phyloP scores from a whole-genome alignment of 2,797 vertebrate genomes.

The Takifugu rubripes region DNA sequence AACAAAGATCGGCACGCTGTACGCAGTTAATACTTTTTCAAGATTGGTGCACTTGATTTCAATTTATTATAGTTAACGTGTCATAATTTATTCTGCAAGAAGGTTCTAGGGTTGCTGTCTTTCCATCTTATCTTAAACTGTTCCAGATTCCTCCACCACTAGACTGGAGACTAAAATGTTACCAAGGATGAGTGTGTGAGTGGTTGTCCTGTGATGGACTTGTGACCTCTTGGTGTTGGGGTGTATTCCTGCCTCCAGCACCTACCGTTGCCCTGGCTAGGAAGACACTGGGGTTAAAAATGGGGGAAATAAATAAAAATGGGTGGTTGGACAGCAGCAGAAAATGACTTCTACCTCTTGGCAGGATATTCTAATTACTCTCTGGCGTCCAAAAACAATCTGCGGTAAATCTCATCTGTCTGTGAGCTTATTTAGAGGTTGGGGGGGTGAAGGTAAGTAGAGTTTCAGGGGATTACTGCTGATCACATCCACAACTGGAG shows the following conservation, averaged over 20 bases:
- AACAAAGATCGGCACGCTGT: not conserved
- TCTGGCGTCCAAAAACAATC: constrained; percentile 37
- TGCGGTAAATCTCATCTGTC: constrained; percentile 54
- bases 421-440: constrained; percentile 36
- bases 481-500: constrained; percentile 42
- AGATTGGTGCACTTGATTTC: not conserved
- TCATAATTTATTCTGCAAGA: constrained; percentile 5
- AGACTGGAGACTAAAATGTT: too few species aligned
- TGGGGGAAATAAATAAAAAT: not conserved
- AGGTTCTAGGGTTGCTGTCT: too few species aligned
- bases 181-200: too few species aligned
- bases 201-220: too few species aligned
- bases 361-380: constrained; percentile 53
- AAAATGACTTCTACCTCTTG: constrained; percentile 40
- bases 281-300: not conserved
- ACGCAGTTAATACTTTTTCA: not conserved
- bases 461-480: constrained; percentile 55
- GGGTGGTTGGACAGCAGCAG: constrained; percentile 21
- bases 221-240: too few species aligned
- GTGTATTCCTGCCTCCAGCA: too few species aligned
- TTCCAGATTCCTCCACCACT: too few species aligned
- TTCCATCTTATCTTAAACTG: too few species aligned
- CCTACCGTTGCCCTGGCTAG: too few species aligned
- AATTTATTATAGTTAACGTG: not conserved
- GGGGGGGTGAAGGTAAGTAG: constrained; percentile 41